A percentile compares a stretch with the other conserved stretches of the same genome.
These are phyloP conservation scores for Platalea minor DNA, from an alignment of 2,797 vertebrate genomes.

Conservation along the genomic window DNA sequence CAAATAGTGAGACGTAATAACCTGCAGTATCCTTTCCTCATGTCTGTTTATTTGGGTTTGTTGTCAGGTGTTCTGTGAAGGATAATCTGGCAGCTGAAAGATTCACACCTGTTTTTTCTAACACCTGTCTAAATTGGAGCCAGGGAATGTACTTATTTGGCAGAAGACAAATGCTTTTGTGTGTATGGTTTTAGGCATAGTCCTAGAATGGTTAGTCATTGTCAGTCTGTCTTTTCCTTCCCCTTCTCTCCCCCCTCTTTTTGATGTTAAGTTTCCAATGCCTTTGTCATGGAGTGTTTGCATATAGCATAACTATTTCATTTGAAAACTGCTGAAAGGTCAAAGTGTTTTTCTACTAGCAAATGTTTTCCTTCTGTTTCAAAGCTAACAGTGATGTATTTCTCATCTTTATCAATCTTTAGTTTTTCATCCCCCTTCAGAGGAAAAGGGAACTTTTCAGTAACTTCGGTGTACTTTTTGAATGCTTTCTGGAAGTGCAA, in stretches of 20 bases:
- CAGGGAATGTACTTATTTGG: neutral
- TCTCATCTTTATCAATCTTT: neutral
- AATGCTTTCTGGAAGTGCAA: neutral
- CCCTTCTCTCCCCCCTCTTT: rapidly evolving
- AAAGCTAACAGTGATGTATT: neutral
- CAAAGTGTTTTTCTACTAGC: neutral
- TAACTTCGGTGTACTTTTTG: neutral
- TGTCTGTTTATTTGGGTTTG: neutral
- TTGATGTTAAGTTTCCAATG: neutral
- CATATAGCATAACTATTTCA: neutral
- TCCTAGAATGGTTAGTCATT: neutral
- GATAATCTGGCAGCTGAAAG: neutral
- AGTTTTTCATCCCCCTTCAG: neutral
- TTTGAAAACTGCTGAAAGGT: neutral
- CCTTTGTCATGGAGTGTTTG: neutral
- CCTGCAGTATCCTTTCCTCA: neutral
- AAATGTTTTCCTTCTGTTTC: neutral
- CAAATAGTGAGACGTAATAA: neutral
- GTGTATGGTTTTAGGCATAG: neutral
- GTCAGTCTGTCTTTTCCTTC: neutral
- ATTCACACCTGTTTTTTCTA: neutral
- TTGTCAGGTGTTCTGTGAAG: neutral
- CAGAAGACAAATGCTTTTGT: neutral
- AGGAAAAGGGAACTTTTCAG: neutral
- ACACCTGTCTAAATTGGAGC: neutral